phyloP scores from a whole-genome alignment of 53 echinoderm and acorn worm species.

The Stichopus horrens region DNA sequence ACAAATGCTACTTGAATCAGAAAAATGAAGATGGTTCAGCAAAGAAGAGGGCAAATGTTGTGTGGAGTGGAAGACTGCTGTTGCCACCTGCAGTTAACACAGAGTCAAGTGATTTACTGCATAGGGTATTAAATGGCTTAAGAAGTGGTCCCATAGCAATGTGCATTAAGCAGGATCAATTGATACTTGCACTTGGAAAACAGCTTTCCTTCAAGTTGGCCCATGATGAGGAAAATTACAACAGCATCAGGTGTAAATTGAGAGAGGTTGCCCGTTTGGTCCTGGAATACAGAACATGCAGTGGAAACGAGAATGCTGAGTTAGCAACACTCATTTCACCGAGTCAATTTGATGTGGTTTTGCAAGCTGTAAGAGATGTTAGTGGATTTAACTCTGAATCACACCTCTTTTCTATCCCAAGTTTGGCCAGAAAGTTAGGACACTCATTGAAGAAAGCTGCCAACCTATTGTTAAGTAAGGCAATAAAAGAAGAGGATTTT shows the following conservation, averaged over 20 bases:
- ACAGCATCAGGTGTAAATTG: slow-evolving; percentile 47
- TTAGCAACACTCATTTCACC: slow-evolving; percentile 50
- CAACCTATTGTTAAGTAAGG: slow-evolving; percentile 56
- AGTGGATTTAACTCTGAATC: slow-evolving; percentile 59
- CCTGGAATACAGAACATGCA: slow-evolving; percentile 37
- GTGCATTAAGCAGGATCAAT: slow-evolving; percentile 53
- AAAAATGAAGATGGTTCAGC: not conserved
- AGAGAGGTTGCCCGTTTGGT: slow-evolving; percentile 51
- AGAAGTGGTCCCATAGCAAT: slow-evolving; percentile 29
- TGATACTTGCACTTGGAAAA: slow-evolving; percentile 47
- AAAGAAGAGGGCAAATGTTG: not conserved
- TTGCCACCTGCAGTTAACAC: slow-evolving; percentile 4
- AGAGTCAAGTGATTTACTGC: not conserved
- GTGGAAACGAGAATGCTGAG: slow-evolving; percentile 48
- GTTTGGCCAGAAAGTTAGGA: slow-evolving; percentile 60
- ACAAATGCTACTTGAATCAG: slow-evolving; percentile 40
- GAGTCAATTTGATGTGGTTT: slow-evolving; percentile 42
- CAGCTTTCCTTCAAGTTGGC: slow-evolving; percentile 48
- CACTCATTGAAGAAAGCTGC: slow-evolving; percentile 61
- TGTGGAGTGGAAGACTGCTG: not conserved
- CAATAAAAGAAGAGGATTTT: slow-evolving; percentile 43
- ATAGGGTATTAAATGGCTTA: not conserved
- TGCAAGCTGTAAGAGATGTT: slow-evolving; percentile 53
- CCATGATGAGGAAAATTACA: slow-evolving; percentile 49
- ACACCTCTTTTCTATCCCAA: slow-evolving; percentile 54